Evolutionary conservation across 2,888 invertebrate genomes (phyloP).

Genomic region (Agrilus cyanescens): DNA sequence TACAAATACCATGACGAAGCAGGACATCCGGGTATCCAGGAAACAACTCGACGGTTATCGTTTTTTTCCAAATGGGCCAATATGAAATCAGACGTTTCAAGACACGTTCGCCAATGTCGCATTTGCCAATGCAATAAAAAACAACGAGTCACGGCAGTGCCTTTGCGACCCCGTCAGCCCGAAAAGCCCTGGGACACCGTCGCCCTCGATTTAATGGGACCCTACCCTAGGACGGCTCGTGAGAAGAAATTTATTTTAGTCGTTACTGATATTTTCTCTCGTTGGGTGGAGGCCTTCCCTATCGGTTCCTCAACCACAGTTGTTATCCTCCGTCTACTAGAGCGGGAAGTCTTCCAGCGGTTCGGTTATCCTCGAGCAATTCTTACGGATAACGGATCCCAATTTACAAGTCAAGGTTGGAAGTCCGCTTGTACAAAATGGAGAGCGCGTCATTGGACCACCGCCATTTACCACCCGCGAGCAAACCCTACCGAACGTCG

Average conservation of each 20-base stretch:
- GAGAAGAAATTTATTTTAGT: constrained; percentile 14
- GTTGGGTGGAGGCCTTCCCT: constrained; percentile 18
- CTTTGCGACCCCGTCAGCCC: constrained; percentile 6
- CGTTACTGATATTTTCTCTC: constrained; percentile 15
- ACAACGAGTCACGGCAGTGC: neutral
- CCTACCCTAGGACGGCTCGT: constrained; percentile 3
- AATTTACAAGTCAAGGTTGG: constrained; percentile 5
- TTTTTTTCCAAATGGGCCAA: constrained; percentile 9
- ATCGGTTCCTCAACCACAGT: constrained; percentile 3
- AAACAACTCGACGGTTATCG: constrained; percentile 10
- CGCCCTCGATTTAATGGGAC: constrained; percentile 10
- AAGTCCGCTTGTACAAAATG: constrained; percentile 8
- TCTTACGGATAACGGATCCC: constrained; percentile 9
- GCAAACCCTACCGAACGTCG: neutral
- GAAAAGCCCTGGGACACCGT: constrained; percentile 7
- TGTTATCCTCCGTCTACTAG: constrained; percentile 3
- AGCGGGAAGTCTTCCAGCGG: constrained; percentile 9
- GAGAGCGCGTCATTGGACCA: neutral
- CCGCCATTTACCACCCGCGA: neutral
- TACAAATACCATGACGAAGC: constrained; percentile 11
- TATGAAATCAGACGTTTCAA: constrained; percentile 9
- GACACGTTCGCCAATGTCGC: constrained; percentile 13
- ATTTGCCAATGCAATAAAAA: constrained; percentile 1
- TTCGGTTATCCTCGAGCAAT: constrained; percentile 9
- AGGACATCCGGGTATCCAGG: constrained; percentile 17